Evolutionary conservation across 2,888 invertebrate genomes (phyloP).

Genomic region (Limnephilus auricula): DNA sequence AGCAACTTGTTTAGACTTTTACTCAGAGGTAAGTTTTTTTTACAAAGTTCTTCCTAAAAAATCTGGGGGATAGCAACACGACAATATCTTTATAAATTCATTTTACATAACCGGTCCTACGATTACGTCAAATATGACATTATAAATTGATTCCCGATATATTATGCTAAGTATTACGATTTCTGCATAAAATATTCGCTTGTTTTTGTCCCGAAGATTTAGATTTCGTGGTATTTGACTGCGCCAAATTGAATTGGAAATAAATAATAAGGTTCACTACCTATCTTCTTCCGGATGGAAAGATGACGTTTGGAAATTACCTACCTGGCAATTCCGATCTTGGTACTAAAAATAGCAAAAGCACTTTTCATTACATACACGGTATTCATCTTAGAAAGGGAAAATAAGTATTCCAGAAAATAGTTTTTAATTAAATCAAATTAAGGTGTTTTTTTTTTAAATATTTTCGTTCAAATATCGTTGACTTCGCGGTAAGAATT

Average conservation of each 20-base stretch:
- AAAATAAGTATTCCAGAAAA: background rate
- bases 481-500: background rate
- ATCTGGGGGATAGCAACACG: background rate
- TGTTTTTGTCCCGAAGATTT: too few species aligned
- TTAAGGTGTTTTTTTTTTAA: too few species aligned
- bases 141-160: background rate
- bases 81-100: background rate
- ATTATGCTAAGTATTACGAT: background rate
- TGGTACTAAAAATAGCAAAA: background rate
- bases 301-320: too few species aligned
- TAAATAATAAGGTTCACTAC: too few species aligned
- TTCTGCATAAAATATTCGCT: background rate
- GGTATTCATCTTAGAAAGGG: background rate
- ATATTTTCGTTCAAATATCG: background rate
- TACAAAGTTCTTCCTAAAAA: background rate
- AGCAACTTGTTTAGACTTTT: constrained; percentile 51
- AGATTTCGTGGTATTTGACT: too few species aligned
- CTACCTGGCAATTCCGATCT: background rate
- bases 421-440: background rate
- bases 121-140: background rate
- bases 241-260: too few species aligned
- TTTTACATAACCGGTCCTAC: background rate
- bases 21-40: constrained; percentile 10
- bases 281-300: too few species aligned
- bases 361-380: background rate